A percentile compares a stretch with the other conserved stretches of the same genome.
Evolutionary conservation across 2,888 invertebrate genomes (phyloP).

Genomic region (Tribolium freemani): DNA sequence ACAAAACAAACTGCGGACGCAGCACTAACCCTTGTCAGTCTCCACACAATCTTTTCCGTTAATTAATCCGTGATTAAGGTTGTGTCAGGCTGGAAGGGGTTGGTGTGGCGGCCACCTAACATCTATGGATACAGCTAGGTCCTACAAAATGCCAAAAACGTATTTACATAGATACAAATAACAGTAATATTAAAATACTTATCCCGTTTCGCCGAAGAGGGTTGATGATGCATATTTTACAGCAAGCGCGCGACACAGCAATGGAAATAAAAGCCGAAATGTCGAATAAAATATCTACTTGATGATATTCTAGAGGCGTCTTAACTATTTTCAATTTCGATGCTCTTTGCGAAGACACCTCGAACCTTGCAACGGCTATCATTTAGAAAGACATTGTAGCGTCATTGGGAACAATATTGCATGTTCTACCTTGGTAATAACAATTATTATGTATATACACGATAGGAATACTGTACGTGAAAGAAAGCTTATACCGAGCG

Average conservation of each 20-base stretch:
- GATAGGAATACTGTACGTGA: slow-evolving; percentile 20
- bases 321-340: slow-evolving; percentile 20
- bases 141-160: slow-evolving; percentile 16
- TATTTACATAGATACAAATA: slow-evolving; percentile 38
- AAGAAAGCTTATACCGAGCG: slow-evolving; percentile 17
- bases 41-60: background rate
- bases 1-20: slow-evolving; percentile 23
- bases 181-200: slow-evolving; percentile 34
- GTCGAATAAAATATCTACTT: slow-evolving; percentile 28
- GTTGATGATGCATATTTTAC: slow-evolving; percentile 42
- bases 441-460: slow-evolving; percentile 37
- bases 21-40: background rate
- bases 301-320: slow-evolving; percentile 31
- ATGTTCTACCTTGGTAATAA: slow-evolving; percentile 45
- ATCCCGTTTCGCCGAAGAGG: slow-evolving; percentile 48
- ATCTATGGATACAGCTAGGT: slow-evolving; percentile 23
- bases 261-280: slow-evolving; percentile 34
- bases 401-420: slow-evolving; percentile 55
- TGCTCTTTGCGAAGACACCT: slow-evolving; percentile 27
- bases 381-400: slow-evolving; percentile 66
- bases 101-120: slow-evolving; percentile 3
- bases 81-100: background rate
- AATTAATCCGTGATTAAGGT: background rate
- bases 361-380: slow-evolving; percentile 49
- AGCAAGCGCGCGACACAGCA: slow-evolving; percentile 41